Evolutionary conservation across 2,888 invertebrate genomes (phyloP).

Genomic region (Drosophila acutilabella): DNA sequence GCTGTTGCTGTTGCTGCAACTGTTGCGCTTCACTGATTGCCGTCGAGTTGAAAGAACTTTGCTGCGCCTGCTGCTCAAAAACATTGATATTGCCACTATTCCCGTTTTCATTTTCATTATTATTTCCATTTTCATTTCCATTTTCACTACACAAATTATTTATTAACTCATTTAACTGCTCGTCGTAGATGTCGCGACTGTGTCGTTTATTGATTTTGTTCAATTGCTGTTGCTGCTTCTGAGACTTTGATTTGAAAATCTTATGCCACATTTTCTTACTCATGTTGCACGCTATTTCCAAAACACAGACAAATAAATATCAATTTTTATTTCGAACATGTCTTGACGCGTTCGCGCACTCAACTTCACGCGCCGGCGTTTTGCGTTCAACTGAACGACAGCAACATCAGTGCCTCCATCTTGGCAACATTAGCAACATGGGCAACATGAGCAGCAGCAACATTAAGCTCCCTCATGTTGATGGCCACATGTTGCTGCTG

Average conservation of each 20-base stretch:
- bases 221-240: constrained; percentile 69
- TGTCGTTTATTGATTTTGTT: constrained; percentile 77
- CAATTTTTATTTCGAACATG: constrained; percentile 32
- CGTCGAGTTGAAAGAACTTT: constrained; percentile 76
- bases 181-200: constrained; percentile 80
- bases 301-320: constrained; percentile 5
- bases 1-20: constrained; percentile 25
- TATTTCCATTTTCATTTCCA: constrained; percentile 42
- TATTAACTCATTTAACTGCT: constrained; percentile 76
- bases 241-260: constrained; percentile 84
- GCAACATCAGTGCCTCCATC: constrained; percentile 19
- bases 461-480: constrained; percentile 37
- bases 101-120: constrained; percentile 13
- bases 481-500: constrained; percentile 60
- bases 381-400: constrained; percentile 54
- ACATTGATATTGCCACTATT: constrained; percentile 62
- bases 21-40: constrained; percentile 69
- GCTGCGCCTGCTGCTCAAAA: constrained; percentile 70
- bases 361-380: constrained; percentile 62
- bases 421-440: constrained; percentile 27
- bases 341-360: constrained; percentile 8
- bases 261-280: constrained; percentile 85
- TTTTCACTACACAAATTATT: constrained; percentile 59
- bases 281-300: constrained; percentile 56
- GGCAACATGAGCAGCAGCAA: constrained; percentile 1